Base-by-base conservation (phyloP, 92 coral and sea anemone species). In the Paragorgia papillata region DNA sequence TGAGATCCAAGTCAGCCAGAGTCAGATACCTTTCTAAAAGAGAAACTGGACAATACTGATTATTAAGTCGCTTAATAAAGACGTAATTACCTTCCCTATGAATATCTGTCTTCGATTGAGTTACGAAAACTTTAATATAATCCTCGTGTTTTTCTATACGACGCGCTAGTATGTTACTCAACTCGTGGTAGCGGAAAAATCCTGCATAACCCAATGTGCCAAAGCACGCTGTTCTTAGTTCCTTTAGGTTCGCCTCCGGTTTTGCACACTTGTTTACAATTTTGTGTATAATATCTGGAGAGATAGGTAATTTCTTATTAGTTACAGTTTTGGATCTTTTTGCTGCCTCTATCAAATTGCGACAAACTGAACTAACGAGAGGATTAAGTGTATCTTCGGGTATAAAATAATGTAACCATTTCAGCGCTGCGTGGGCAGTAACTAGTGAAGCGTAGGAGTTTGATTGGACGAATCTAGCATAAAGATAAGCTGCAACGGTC, bases 151-250 rank as follows among this genome's bases (percentile, higher is more conserved):
- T 32, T 17, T 24, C 34, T 13, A 80, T 9, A 18, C 69, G 79
- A 0, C 29, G 7, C 18, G 49, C 29, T 15, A 26, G 54, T 1
- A 69, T 69, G 13, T 55, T 15, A 19, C 31, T 55, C 26, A 80
- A 12, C 29, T 67, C 78, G 17, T 67, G 21, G 49, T 28, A 80
- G 2, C 84, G 59, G 46, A 80, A 55, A 58, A 83, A 83, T 4
- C 85, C 90, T 19, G 85, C 85, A 33, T 82, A 86, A 14, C 82
- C 87, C 32, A 86, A 62, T 0, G 73, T 12, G 54, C 87, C 77
- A 0, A 86, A 19, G 43, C 62, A 28, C 21, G 82, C 85, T 19
- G 66, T 10, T 21, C 90, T 60, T 43, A 78, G 62, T 29, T 83
- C 82, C 62, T 78, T 83, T 18, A 83, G 39, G 32, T 43, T 44